Evolutionary conservation across 2,113 vertebrate species (phyloP).

Genomic region (Sander lucioperca): DNA sequence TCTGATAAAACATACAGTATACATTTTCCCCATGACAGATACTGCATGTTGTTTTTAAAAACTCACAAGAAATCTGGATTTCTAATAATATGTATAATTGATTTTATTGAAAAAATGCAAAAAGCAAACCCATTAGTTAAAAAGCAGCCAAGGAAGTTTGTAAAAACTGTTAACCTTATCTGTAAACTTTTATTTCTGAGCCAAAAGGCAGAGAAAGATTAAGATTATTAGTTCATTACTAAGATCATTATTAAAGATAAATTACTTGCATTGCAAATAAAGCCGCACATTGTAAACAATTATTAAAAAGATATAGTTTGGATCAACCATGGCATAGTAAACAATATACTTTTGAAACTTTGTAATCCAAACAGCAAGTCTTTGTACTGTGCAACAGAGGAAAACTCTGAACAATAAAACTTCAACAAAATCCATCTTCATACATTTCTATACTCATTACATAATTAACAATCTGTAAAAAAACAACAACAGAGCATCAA

Average conservation of each 20-base stretch:
- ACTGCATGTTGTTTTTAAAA: neutral
- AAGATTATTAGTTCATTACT: no score
- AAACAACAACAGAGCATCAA: neutral
- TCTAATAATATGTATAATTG: neutral
- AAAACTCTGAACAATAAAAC: neutral
- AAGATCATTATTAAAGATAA: neutral
- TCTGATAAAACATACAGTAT: no score
- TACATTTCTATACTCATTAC: constrained; percentile 4
- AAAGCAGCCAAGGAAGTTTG: neutral
- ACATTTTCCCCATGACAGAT: neutral
- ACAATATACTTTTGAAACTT: constrained; percentile 32
- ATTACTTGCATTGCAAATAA: constrained; percentile 60
- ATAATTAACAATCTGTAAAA: constrained; percentile 23
- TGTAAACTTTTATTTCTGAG: constrained; percentile 66
- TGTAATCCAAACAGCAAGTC: constrained; percentile 12
- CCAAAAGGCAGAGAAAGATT: constrained; percentile 42
- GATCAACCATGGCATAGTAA: constrained; percentile 52
- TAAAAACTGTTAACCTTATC: constrained; percentile 2
- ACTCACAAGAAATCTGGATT: neutral
- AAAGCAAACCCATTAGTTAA: neutral
- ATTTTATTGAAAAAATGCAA: constrained; percentile 33
- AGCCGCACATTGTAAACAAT: constrained; percentile 53
- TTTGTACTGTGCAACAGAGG: constrained; percentile 14
- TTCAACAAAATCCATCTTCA: constrained; percentile 1
- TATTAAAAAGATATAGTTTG: constrained; percentile 39